Base-by-base conservation (phyloP, 2,888 invertebrate genomes). In the Tethea ocularis region DNA sequence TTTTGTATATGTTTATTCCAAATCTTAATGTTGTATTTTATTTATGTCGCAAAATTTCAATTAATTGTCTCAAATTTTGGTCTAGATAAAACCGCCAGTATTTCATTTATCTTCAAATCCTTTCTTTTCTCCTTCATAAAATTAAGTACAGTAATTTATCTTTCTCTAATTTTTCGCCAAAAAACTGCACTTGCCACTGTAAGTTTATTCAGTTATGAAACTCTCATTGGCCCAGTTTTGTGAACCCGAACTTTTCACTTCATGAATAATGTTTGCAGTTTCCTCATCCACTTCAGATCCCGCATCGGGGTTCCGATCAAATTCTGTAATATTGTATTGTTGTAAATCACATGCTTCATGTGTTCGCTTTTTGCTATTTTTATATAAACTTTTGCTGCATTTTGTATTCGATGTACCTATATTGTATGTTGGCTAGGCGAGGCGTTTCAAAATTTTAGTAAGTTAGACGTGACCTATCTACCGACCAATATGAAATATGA, bases 261-360 rank as follows among this genome's bases (percentile, higher is more conserved):
- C 59, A 71, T 75, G 75, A 76, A 69, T 74, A 68, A 76, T 63
- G 71, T 67, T 26, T 52, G 29, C 41, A 69, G 61, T 76, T 76
- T 58, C 54, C 65, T 64, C 57, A 68, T 64, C 61, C 55, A 55
- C 51, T 60, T 20, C 20, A 3, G 38, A 11, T 52, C 57, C 33
- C 57, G 13, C 8, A 20, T 46, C 46, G 46, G 46, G 46, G 46
- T 46, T 46, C 46, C 46, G 46, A 46, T 46, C 46, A 46, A 20
- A 46, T 46, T 46, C 46, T 10, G 46, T 46, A 46, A 46, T 41
- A 53, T 62, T 69, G 64, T 65, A 61, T 59, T 68, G 61, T 66
- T 64, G 62, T 74, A 72, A 69, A 74, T 74, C 63, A 72, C 69
- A 58, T 56, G 58, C 57, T 62, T 65, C 61, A 62, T 46, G 20